phyloP scores from a whole-genome alignment of 1,140 invertebrate genomes.

The Marisa cornuarietis region DNA sequence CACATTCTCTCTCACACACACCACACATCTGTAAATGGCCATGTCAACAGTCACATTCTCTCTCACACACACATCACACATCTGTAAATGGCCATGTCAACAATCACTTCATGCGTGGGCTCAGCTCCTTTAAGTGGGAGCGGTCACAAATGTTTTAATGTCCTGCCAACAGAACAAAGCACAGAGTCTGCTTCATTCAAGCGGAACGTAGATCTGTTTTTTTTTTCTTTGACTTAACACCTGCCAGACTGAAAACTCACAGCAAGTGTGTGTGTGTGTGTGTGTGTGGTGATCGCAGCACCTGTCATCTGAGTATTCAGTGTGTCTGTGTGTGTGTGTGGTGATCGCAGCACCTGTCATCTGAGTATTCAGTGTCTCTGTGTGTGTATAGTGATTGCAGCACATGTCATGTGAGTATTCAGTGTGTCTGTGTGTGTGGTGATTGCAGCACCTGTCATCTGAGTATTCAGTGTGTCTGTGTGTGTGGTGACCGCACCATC shows the following conservation, averaged over 20 bases:
- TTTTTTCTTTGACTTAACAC: background rate
- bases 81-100: background rate
- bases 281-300: background rate
- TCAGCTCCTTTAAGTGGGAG: background rate
- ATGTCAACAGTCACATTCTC: no score
- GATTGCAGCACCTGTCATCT: background rate
- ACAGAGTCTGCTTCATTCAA: background rate
- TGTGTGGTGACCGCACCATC: no score
- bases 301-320: background rate
- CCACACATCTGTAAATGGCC: no score
- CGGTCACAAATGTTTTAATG: background rate
- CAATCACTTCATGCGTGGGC: background rate
- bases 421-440: background rate
- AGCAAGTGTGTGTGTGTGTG: background rate
- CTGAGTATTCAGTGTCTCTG: background rate
- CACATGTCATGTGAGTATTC: background rate
- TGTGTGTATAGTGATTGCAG: constrained; percentile 10
- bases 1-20: no score
- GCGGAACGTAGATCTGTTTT: background rate
- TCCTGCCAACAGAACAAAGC: constrained; percentile 8
- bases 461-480: no score
- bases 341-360: background rate
- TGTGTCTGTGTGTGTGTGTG: background rate
- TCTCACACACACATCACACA: no score
- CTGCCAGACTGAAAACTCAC: background rate